These are phyloP conservation scores for Quadriops clusia DNA, from an alignment of 2,888 invertebrate species.

Conservation along the genomic window DNA sequence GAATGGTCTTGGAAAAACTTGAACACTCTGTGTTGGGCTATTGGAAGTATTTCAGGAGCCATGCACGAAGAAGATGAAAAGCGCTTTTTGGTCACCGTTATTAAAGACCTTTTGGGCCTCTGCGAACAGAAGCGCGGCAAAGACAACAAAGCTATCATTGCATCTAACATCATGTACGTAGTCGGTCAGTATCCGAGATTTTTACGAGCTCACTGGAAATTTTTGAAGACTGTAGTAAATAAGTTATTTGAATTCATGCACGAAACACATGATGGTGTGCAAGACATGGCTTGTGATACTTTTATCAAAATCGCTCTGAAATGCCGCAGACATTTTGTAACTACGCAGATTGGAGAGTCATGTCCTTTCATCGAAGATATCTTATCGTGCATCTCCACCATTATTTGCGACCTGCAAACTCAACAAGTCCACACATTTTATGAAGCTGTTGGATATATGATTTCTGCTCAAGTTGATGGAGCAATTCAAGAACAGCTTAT, in stretches of 20 bases:
- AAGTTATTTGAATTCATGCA: slow-evolving; percentile 99
- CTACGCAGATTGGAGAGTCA: slow-evolving; percentile 88
- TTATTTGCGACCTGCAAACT: slow-evolving; percentile 97
- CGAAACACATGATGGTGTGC: slow-evolving; percentile 98
- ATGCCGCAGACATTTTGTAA: slow-evolving; percentile 95
- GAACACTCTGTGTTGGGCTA: slow-evolving; percentile 99
- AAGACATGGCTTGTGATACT: slow-evolving; percentile 99
- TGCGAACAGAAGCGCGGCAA: slow-evolving; percentile 98
- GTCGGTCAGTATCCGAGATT: slow-evolving; percentile 99
- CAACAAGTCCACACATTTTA: slow-evolving; percentile 99
- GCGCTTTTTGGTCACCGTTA: slow-evolving; percentile 95
- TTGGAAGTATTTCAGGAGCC: slow-evolving; percentile 91
- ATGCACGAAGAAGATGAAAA: slow-evolving; percentile 99
- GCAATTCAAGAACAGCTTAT: slow-evolving; percentile 87
- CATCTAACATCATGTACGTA: slow-evolving; percentile 99
- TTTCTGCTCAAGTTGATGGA: slow-evolving; percentile 87
- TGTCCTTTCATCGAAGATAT: slow-evolving; percentile 99
- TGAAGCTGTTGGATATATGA: slow-evolving; percentile 99
- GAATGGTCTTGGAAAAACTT: slow-evolving; percentile 99
- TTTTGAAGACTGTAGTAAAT: slow-evolving; percentile 98
- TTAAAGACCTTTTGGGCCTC: slow-evolving; percentile 90
- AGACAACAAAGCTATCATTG: slow-evolving; percentile 99
- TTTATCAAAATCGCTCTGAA: slow-evolving; percentile 99
- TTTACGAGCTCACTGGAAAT: slow-evolving; percentile 98
- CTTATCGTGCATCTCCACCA: slow-evolving; percentile 86